Evolutionary conservation across 2,888 invertebrate genomes (phyloP).

Genomic region (Halictus ligatus): DNA sequence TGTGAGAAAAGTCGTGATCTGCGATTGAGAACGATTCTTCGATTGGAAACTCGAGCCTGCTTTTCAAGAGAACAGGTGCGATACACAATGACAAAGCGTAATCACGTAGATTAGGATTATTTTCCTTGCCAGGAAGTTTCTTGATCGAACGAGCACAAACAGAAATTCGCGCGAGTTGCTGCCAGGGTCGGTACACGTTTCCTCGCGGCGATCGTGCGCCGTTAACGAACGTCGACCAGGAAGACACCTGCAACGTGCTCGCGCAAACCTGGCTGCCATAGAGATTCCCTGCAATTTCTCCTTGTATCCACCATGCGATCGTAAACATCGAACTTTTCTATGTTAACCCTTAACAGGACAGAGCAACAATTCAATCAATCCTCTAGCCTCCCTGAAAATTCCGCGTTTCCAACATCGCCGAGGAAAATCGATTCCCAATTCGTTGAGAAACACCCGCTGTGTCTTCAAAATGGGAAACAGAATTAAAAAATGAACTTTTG

Average conservation of each 20-base stretch:
- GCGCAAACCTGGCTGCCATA: neutral
- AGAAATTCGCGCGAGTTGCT: neutral
- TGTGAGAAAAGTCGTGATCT: too few relatives aligned
- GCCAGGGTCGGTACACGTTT: slow-evolving; percentile 10
- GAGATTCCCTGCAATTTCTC: slow-evolving; percentile 10
- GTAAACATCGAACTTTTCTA: neutral
- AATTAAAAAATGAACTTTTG: too few relatives aligned
- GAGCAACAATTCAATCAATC: neutral
- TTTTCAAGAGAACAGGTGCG: too few relatives aligned
- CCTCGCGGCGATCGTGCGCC: neutral
- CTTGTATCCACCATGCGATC: neutral
- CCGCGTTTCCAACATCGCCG: neutral
- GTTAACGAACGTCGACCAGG: slow-evolving; percentile 16
- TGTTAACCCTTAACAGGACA: neutral
- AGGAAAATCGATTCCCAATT: neutral
- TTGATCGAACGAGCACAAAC: neutral
- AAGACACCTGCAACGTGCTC: neutral
- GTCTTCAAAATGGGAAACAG: too few relatives aligned
- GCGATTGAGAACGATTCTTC: too few relatives aligned
- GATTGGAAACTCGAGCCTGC: too few relatives aligned
- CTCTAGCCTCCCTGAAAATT: neutral
- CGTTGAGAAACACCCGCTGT: neutral
- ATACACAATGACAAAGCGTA: too few relatives aligned
- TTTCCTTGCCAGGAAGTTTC: neutral
- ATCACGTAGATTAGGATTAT: neutral